Base-by-base conservation (phyloP, 2,113 vertebrate genomes). In the Trogon surrucura region DNA sequence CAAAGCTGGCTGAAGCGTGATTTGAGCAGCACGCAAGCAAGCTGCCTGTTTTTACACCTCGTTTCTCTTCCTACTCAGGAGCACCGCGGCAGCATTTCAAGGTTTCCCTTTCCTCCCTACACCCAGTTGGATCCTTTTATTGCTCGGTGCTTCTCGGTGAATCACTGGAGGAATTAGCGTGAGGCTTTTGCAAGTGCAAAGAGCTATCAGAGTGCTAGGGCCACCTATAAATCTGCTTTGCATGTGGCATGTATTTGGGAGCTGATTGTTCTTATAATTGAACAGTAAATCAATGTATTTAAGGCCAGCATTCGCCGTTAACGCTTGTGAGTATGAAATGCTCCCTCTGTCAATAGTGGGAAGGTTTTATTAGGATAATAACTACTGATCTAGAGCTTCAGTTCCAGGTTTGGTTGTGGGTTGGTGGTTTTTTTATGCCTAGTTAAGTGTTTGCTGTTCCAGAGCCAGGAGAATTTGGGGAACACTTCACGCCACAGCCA, bases 271-370 rank as follows among this genome's bases (percentile, higher is more conserved):
- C 77, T 69, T 57, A 26, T 85, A 90, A 93, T 61, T 90, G 75
- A 91, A 61, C 3, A 53, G 72, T 91, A 88, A 95, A 95, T 95
- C 95, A 69, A 38, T 13, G 62, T 27, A 41, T 85, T 96, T 93
- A 92, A 88, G 86, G 87, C 6, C 77, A 18, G 72, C 1, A 5
- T n/a, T 89, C 50, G 80, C 91, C 3, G 5, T 65, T 41, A 50
- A 36, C 67, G 2, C 77, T 48, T 23, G n/a, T 5, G 72, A 62
- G 91, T 19, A 20, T 34, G 80, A 86, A 74, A 64, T 22, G 86
- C 36, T 95, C 45, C 58, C 72, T 70, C 80, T 91, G 77, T 78
- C 91, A 77, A 6, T 27, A 66, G 32, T 5, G 30, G 41, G 80
- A 70, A 92, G 58, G 58, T 45, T 94, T 94, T 80, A 62, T 62